phyloP scores from a whole-genome alignment of 2,113 vertebrate species.

The Bombycilla garrulus region DNA sequence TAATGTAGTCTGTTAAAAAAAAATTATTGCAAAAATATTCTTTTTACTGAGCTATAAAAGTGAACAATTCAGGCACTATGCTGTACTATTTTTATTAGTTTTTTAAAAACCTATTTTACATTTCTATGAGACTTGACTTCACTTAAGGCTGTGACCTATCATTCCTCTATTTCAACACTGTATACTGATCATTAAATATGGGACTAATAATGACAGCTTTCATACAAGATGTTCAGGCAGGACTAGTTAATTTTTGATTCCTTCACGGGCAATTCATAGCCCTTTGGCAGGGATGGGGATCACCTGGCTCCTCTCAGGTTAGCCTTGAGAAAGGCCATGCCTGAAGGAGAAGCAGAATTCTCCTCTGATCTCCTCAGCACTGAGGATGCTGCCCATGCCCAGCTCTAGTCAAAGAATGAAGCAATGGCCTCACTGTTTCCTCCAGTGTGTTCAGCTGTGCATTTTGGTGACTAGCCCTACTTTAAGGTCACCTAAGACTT shows the following conservation, averaged over 20 bases:
- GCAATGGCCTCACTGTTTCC: fast-evolving
- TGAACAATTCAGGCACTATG: not conserved
- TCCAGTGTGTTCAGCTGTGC: not conserved
- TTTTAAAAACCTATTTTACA: not conserved
- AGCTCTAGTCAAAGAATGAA: not conserved
- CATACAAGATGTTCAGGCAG: not conserved
- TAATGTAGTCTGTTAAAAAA: not conserved
- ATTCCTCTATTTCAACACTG: not conserved
- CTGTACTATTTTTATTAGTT: not conserved
- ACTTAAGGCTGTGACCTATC: not conserved
- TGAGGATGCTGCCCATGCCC: not conserved
- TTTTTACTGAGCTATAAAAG: not conserved
- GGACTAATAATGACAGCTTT: not conserved
- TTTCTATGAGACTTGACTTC: not conserved
- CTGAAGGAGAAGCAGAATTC: not conserved
- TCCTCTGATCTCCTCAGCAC: not conserved
- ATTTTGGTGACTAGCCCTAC: not conserved
- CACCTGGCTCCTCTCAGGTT: not conserved
- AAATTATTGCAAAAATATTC: not conserved
- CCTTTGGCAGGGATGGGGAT: not conserved
- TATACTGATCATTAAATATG: not conserved
- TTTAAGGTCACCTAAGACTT: not conserved
- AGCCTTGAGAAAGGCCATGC: not conserved
- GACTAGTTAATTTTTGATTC: not conserved
- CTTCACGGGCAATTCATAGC: not conserved